phyloP scores from a whole-genome alignment of 2,797 vertebrate genomes.

The Diplodus sargus region DNA sequence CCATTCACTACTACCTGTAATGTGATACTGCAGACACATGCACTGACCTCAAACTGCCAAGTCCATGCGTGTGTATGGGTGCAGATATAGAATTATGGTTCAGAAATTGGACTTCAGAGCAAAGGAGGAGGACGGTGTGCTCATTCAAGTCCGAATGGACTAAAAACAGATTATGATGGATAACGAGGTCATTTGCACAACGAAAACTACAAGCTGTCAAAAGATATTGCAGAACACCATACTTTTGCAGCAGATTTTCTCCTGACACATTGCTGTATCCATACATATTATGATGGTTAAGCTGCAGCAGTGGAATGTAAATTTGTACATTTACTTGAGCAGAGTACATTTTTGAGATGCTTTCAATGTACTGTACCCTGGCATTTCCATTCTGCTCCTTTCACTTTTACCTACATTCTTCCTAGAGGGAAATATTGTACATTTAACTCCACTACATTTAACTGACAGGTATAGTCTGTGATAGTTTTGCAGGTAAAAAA shows the following conservation, averaged over 20 bases:
- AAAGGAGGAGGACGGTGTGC: neutral
- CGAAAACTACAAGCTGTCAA: neutral
- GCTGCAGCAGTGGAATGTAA: neutral
- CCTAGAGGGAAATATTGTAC: neutral
- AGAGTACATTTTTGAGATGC: neutral
- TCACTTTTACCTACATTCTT: neutral
- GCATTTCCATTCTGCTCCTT: neutral
- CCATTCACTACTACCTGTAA: slow-evolving; percentile 39
- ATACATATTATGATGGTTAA: neutral
- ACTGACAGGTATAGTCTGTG: neutral
- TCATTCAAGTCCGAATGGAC: neutral
- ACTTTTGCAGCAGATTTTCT: neutral
- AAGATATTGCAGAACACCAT: neutral
- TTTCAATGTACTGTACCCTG: neutral
- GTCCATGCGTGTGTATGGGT: slow-evolving; percentile 9
- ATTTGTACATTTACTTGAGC: neutral
- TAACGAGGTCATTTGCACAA: neutral
- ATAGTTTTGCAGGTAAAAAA: neutral
- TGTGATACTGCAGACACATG: slow-evolving; percentile 36
- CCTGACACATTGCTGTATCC: neutral
- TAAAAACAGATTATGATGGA: neutral
- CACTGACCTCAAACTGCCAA: slow-evolving; percentile 43
- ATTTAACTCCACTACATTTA: neutral
- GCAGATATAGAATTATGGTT: neutral
- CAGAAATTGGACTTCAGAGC: slow-evolving; percentile 15